phyloP scores from a whole-genome alignment of 1,140 invertebrate genomes.

The Caerostris extrusa region DNA sequence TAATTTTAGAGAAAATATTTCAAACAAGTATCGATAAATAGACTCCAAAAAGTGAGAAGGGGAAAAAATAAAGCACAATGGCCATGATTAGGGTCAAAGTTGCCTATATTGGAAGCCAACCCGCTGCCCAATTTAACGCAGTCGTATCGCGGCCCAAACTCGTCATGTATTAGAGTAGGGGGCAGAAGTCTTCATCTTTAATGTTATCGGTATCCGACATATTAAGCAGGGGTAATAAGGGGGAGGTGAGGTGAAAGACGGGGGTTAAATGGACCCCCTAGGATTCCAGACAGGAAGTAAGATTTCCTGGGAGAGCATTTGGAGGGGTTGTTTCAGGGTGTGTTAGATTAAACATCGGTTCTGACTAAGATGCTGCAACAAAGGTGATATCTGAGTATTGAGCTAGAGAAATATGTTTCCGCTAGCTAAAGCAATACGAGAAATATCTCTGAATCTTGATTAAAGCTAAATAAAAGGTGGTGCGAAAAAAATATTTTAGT shows the following conservation, averaged over 20 bases:
- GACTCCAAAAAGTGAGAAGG: no score
- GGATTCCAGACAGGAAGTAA: not conserved
- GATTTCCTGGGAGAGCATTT: constrained; percentile 14
- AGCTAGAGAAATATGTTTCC: no score
- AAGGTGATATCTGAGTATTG: no score
- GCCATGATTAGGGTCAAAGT: not conserved
- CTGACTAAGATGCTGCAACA: not conserved
- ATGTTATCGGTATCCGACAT: constrained; percentile 1
- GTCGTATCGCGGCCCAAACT: not conserved
- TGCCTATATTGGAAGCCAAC: not conserved
- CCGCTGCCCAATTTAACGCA: not conserved
- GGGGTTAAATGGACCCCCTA: not conserved
- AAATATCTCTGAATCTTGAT: no score
- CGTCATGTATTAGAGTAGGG: not conserved
- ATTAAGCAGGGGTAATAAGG: not conserved
- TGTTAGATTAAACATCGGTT: constrained; percentile 5
- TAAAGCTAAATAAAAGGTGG: no score
- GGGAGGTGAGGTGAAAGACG: not conserved
- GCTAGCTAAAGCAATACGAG: no score
- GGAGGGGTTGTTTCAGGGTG: constrained; percentile 2
- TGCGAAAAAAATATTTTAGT: no score
- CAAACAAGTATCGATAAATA: no score
- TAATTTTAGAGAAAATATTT: no score
- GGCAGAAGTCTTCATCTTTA: constrained; percentile 5
- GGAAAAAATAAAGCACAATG: not conserved